Evolutionary conservation across 1,140 invertebrate genomes (phyloP).

Genomic region (Drosophila pachea): DNA sequence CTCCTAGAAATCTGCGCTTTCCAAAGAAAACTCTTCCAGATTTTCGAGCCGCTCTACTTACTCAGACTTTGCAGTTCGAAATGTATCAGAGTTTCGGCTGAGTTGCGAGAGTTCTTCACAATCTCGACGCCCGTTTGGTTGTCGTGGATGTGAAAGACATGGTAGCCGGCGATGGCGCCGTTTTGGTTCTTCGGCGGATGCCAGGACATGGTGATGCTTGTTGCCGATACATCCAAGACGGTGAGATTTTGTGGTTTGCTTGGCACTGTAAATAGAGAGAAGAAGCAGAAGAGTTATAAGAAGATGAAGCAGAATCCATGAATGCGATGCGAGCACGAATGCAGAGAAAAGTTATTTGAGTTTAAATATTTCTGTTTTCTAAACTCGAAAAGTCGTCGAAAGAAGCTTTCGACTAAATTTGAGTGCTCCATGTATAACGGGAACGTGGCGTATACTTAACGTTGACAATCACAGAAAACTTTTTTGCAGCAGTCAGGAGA

Average conservation of each 20-base stretch:
- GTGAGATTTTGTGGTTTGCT: slow-evolving; percentile 90
- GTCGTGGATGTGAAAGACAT: slow-evolving; percentile 85
- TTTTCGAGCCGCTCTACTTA: slow-evolving; percentile 79
- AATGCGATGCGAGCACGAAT: not conserved
- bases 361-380: slow-evolving; percentile 28
- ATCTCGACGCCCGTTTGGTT: slow-evolving; percentile 84
- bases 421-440: not conserved
- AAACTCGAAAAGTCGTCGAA: slow-evolving; percentile 7
- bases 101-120: slow-evolving; percentile 80
- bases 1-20: not conserved
- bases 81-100: slow-evolving; percentile 79
- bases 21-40: too few species aligned
- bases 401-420: slow-evolving; percentile 9
- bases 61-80: slow-evolving; percentile 83
- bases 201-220: slow-evolving; percentile 89
- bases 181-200: slow-evolving; percentile 86
- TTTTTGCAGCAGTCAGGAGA: slow-evolving; percentile 50
- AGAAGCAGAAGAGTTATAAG: slow-evolving; percentile 6
- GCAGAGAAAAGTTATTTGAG: slow-evolving; percentile 33
- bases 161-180: slow-evolving; percentile 85
- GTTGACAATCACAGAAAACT: slow-evolving; percentile 10
- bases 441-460: not conserved
- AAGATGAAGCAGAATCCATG: not conserved
- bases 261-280: slow-evolving; percentile 83
- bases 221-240: slow-evolving; percentile 86